Percentiles rank a stretch among this genome's conserved stretches.
Evolutionary conservation across 1,140 invertebrate species (phyloP).

Genomic region (Heliconius eleuchia): DNA sequence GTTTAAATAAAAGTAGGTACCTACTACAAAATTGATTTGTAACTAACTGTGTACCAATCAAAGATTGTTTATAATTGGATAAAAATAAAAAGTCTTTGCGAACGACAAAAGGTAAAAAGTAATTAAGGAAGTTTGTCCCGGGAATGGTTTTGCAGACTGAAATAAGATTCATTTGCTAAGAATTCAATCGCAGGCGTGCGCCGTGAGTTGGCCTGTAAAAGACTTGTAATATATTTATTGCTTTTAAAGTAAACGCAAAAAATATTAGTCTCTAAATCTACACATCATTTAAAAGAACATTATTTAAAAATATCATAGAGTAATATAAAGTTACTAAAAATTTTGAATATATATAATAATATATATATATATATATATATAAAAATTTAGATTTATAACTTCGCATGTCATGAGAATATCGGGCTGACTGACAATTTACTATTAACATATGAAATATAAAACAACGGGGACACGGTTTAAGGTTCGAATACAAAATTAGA

Average conservation of each 20-base stretch:
- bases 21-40: neutral
- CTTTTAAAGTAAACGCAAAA: neutral
- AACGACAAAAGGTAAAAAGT: constrained; percentile 35
- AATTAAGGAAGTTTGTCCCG: constrained; percentile 34
- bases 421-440: no score
- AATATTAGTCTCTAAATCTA: neutral
- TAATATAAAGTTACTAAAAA: no score
- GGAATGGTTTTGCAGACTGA: constrained; percentile 30
- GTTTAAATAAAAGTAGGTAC: neutral
- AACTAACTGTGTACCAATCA: constrained; percentile 7
- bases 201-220: constrained; percentile 23
- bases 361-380: no score
- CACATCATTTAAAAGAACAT: neutral
- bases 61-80: constrained; percentile 32
- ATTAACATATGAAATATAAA: no score
- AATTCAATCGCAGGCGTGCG: constrained; percentile 29
- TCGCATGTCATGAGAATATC: no score
- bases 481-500: no score
- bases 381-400: no score
- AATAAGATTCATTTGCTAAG: constrained; percentile 39
- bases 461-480: no score
- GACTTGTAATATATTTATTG: constrained; percentile 26
- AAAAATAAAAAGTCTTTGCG: constrained; percentile 25
- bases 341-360: no score
- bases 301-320: no score